Conservation (phyloP, 2,113 vertebrate species). For the Nyctibius bracteatus region DNA sequence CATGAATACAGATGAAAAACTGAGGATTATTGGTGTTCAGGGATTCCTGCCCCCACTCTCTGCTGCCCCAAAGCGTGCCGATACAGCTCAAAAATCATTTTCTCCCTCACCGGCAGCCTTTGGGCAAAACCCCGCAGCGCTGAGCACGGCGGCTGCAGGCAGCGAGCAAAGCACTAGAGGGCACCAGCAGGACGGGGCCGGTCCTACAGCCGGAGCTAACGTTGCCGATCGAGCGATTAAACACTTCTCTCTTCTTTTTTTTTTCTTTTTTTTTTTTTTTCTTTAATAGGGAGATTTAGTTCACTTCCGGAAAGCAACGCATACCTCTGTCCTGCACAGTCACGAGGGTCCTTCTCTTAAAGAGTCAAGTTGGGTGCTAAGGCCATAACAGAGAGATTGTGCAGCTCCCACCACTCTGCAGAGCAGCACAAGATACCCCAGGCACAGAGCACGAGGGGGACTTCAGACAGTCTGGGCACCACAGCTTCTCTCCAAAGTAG, state of each 20-base stretch:
- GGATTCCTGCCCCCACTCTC: not conserved
- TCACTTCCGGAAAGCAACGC: not conserved
- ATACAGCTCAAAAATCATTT: not conserved
- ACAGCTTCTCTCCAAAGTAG: not conserved
- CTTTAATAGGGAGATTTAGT: not conserved
- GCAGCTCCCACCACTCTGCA: too few species aligned
- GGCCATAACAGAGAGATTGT: not conserved
- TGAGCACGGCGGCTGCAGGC: not conserved
- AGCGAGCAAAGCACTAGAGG: slow-evolving; percentile 36
- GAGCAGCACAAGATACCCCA: accelerated
- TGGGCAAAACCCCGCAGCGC: not conserved
- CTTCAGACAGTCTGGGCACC: not conserved
- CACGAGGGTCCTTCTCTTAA: not conserved
- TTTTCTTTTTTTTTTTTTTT: accelerated
- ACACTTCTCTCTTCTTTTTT: not conserved
- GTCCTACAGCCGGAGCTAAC: not conserved
- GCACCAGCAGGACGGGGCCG: not conserved
- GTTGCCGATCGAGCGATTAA: accelerated
- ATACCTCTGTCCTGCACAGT: not conserved
- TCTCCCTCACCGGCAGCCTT: accelerated
- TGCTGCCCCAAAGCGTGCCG: not conserved
- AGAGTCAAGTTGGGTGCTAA: not conserved
- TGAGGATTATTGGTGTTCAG: too few species aligned
- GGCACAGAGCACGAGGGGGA: accelerated
- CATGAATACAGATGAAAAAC: not conserved